Percentiles rank a stretch among this genome's conserved stretches.
Evolutionary conservation across 1,140 invertebrate species (phyloP).

Genomic region (Eurosta solidaginis): DNA sequence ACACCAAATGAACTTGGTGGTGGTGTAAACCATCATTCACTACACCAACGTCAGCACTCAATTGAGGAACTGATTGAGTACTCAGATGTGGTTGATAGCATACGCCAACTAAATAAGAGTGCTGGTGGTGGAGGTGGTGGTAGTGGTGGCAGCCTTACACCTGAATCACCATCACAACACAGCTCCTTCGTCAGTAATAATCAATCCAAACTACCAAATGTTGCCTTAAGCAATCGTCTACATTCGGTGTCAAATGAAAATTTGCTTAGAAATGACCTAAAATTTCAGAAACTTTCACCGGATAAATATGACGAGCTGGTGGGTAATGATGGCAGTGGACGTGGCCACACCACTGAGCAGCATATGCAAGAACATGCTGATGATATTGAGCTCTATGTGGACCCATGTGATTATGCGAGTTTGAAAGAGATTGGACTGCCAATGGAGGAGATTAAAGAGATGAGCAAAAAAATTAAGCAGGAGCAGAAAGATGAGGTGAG

Average conservation of each 20-base stretch:
- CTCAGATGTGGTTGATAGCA: constrained; percentile 57
- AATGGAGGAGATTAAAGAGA: constrained; percentile 64
- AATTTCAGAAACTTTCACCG: constrained; percentile 58
- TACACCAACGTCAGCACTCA: constrained; percentile 25
- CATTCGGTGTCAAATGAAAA: constrained; percentile 53
- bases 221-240: constrained; percentile 21
- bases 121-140: constrained; percentile 26
- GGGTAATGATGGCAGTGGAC: constrained; percentile 42
- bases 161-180: constrained; percentile 27
- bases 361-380: constrained; percentile 55
- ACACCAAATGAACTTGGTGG: not conserved
- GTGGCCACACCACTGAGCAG: constrained; percentile 39
- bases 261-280: constrained; percentile 52
- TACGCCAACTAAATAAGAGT: constrained; percentile 46
- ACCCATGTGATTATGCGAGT: constrained; percentile 56
- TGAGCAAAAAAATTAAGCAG: constrained; percentile 65
- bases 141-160: not conserved
- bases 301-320: constrained; percentile 57
- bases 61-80: constrained; percentile 55
- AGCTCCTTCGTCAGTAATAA: constrained; percentile 26
- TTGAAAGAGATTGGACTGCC: constrained; percentile 64
- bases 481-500: constrained; percentile 66
- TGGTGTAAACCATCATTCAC: not conserved
- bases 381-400: constrained; percentile 57
- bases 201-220: constrained; percentile 4